These are phyloP conservation scores for Polypterus bichir DNA, from an alignment of 2,113 vertebrate species.

Conservation along the genomic window DNA sequence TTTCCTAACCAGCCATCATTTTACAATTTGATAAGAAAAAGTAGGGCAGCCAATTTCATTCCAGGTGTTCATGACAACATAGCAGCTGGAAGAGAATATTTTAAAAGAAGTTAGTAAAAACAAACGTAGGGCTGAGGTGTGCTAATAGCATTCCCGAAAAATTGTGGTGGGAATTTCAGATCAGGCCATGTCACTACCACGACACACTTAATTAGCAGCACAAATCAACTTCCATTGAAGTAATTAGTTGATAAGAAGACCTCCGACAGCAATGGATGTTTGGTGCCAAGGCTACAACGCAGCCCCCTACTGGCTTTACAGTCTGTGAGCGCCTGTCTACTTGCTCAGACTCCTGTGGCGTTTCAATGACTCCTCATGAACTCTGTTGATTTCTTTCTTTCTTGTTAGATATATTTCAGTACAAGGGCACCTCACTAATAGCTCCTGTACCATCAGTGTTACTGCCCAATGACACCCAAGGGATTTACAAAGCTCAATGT, in stretches of 20 bases:
- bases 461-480: slow-evolving; percentile 37
- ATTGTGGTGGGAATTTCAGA: no score
- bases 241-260: neutral
- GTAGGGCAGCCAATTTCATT: no score
- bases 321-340: neutral
- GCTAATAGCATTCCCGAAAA: no score
- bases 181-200: no score
- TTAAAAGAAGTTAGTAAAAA: no score
- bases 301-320: neutral
- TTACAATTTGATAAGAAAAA: no score
- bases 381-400: slow-evolving; percentile 2
- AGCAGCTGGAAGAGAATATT: no score
- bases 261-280: no score
- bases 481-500: slow-evolving; percentile 41
- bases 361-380: neutral
- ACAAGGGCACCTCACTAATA: slow-evolving; percentile 44
- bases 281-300: neutral
- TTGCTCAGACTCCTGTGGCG: neutral
- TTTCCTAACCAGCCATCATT: no score
- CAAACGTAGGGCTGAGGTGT: no score
- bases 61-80: no score
- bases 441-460: slow-evolving; percentile 47
- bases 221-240: neutral
- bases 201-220: neutral
- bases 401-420: slow-evolving; percentile 47